phyloP scores from a whole-genome alignment of 2,113 vertebrate genomes.

The Aramus guarauna region DNA sequence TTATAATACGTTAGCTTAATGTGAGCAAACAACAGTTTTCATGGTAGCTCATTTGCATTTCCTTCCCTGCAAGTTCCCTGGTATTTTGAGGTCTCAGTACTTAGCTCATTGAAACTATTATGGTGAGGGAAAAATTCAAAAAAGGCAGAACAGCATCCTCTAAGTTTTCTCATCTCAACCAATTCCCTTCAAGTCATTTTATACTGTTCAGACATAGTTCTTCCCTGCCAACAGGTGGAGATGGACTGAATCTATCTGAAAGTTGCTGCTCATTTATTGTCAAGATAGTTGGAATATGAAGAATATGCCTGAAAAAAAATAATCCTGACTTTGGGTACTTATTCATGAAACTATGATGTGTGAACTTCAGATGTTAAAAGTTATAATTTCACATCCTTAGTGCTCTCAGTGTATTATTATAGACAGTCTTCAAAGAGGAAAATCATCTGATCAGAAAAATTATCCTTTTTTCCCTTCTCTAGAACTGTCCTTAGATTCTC shows the following conservation, averaged over 20 bases:
- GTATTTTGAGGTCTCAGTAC: neutral
- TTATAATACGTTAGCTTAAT: constrained; percentile 41
- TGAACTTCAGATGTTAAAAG: neutral
- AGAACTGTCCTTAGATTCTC: neutral
- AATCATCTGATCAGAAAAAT: neutral
- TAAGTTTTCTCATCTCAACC: neutral
- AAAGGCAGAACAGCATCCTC: neutral
- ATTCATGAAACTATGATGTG: neutral
- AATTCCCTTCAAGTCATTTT: neutral
- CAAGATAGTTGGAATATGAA: neutral
- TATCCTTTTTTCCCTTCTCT: neutral
- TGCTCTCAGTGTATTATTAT: neutral
- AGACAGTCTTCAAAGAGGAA: neutral
- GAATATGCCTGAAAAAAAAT: neutral
- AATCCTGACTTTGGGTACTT: neutral
- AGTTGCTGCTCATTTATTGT: neutral
- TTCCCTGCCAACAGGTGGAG: neutral
- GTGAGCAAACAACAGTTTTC: constrained; percentile 29
- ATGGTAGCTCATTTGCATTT: constrained; percentile 3
- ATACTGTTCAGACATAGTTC: neutral
- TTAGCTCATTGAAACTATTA: neutral
- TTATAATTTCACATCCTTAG: neutral
- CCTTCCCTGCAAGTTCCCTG: neutral
- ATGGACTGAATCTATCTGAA: neutral
- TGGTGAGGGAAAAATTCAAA: neutral